These are phyloP conservation scores for Caenorhabditis remanei DNA, from an alignment of 1,140 invertebrate species.

Conservation along the genomic window DNA sequence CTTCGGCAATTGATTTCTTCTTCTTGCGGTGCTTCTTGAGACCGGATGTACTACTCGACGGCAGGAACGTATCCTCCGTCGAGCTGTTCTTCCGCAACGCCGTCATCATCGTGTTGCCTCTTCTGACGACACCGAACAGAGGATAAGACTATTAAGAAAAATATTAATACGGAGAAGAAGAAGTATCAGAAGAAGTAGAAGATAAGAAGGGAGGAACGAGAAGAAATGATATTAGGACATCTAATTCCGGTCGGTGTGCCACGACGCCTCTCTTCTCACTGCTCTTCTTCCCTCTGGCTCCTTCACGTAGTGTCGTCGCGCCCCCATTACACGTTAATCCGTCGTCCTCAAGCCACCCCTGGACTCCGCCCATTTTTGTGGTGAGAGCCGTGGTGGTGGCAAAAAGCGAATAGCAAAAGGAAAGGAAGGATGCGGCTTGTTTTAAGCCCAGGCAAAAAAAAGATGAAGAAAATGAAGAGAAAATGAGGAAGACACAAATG, in stretches of 20 bases:
- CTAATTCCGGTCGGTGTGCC: slow-evolving; percentile 51
- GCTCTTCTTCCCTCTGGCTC: slow-evolving; percentile 36
- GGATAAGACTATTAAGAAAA: slow-evolving; percentile 38
- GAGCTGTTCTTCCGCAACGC: slow-evolving; percentile 52
- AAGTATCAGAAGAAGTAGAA: neutral
- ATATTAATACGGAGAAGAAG: slow-evolving; percentile 14
- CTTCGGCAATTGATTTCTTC: slow-evolving; percentile 51
- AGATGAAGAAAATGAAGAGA: slow-evolving; percentile 11
- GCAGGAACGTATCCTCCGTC: slow-evolving; percentile 41
- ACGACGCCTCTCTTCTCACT: slow-evolving; percentile 10
- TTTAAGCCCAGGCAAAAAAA: slow-evolving; percentile 6
- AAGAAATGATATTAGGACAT: slow-evolving; percentile 55
- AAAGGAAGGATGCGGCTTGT: slow-evolving; percentile 25
- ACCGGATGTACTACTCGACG: slow-evolving; percentile 30
- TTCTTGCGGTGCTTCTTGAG: slow-evolving; percentile 47
- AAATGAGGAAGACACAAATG: slow-evolving; percentile 40
- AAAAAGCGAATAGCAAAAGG: slow-evolving; percentile 29
- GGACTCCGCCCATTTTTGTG: slow-evolving; percentile 45
- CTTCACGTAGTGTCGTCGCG: slow-evolving; percentile 50
- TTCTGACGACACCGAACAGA: slow-evolving; percentile 12
- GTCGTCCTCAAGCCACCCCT: slow-evolving; percentile 45
- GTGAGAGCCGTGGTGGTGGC: slow-evolving; percentile 35
- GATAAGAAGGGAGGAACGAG: slow-evolving; percentile 18
- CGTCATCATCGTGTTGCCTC: slow-evolving; percentile 38
- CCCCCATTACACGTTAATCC: slow-evolving; percentile 52